A percentile compares a stretch with the other conserved stretches of the same genome.
Evolutionary conservation across 2,113 vertebrate genomes (phyloP).

Genomic region (Carassius carassius): DNA sequence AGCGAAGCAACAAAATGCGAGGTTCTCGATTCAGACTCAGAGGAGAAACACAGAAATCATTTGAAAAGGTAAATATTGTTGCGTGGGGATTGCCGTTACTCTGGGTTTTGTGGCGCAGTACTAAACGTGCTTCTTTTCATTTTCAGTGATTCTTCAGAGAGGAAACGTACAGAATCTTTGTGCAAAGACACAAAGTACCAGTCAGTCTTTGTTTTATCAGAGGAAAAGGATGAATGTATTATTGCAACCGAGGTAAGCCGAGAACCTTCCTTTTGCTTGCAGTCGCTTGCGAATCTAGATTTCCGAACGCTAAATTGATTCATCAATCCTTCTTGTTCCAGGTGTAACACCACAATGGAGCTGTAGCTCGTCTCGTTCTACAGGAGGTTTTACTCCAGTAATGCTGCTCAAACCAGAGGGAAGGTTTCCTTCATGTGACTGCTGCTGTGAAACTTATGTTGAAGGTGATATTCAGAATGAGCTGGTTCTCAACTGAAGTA

Average conservation of each 20-base stretch:
- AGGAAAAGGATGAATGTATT: slow-evolving; percentile 96
- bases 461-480: slow-evolving; percentile 79
- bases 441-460: slow-evolving; percentile 81
- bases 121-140: slow-evolving; percentile 54
- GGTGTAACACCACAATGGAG: slow-evolving; percentile 86
- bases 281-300: background rate
- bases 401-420: slow-evolving; percentile 93
- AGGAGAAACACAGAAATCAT: slow-evolving; percentile 81
- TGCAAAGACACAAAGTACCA: slow-evolving; percentile 97
- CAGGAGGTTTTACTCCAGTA: slow-evolving; percentile 88
- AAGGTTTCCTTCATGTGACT: slow-evolving; percentile 82
- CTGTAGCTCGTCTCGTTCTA: slow-evolving; percentile 83
- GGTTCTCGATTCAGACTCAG: slow-evolving; percentile 74
- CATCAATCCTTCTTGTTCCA: slow-evolving; percentile 60
- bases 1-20: slow-evolving; percentile 81
- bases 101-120: background rate
- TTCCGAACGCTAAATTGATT: slow-evolving; percentile 19
- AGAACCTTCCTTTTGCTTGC: background rate
- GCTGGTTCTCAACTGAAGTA: slow-evolving; percentile 92
- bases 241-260: slow-evolving; percentile 96
- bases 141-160: slow-evolving; percentile 83
- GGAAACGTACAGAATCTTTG: slow-evolving; percentile 81
- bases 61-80: slow-evolving; percentile 80
- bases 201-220: slow-evolving; percentile 96
- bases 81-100: background rate